A percentile compares a stretch with the other conserved stretches of the same genome.
Conservation (phyloP, 2,797 vertebrate genomes). For the Enteromius fasciolatus region DNA sequence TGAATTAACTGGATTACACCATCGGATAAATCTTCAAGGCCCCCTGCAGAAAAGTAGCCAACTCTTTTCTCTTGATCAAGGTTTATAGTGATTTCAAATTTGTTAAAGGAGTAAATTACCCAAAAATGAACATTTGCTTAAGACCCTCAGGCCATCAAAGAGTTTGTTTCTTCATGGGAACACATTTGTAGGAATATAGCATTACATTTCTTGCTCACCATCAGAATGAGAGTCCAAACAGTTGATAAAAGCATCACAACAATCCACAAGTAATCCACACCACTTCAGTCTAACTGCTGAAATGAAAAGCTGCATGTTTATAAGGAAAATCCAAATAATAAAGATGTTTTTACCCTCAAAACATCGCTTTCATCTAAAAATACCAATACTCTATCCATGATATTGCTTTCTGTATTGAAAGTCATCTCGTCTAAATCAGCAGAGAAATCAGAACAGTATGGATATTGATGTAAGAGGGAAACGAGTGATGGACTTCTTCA, state of each 20-base stretch:
- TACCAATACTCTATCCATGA: not conserved
- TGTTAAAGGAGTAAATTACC: no score
- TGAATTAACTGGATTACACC: constrained; percentile 6
- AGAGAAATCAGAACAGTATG: not conserved
- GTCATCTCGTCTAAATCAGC: not conserved
- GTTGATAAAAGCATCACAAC: not conserved
- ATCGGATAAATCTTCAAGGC: not conserved
- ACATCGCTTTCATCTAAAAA: not conserved
- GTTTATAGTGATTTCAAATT: not conserved
- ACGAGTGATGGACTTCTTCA: no score
- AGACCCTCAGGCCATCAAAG: not conserved
- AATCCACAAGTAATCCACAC: not conserved
- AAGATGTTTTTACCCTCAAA: not conserved
- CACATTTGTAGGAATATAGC: not conserved
- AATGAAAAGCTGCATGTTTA: no score
- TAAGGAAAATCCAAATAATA: not conserved
- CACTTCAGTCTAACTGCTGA: no score
- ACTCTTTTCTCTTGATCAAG: not conserved
- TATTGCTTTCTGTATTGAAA: not conserved
- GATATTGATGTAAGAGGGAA: no score
- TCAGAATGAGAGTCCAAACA: not conserved
- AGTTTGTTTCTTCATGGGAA: no score
- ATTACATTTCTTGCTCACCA: not conserved
- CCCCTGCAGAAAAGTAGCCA: not conserved
- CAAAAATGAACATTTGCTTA: no score